A percentile compares a stretch with the other conserved stretches of the same genome.
Evolutionary conservation across 2,113 vertebrate genomes (phyloP).

Genomic region (Greenwoodochromis staneri): DNA sequence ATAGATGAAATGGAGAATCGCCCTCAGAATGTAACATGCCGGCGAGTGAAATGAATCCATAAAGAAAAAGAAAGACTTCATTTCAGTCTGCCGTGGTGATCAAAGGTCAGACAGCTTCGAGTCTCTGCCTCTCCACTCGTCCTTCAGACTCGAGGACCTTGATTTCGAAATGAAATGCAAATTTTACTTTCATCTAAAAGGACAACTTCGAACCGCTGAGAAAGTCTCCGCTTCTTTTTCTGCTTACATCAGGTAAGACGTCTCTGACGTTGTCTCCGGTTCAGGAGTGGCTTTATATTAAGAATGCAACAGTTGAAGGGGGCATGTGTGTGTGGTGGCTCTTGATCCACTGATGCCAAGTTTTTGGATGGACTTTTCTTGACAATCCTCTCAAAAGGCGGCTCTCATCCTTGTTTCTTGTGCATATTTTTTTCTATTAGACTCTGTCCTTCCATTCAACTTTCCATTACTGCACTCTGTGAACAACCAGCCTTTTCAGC

Average conservation of each 20-base stretch:
- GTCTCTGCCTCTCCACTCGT: not conserved
- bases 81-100: not conserved
- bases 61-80: not conserved
- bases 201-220: not conserved
- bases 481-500: not conserved
- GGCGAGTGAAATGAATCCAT: not conserved
- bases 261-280: not conserved
- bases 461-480: not conserved
- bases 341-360: not conserved
- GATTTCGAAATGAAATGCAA: not conserved
- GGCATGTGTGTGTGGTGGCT: not conserved
- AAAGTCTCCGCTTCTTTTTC: not conserved
- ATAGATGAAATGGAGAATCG: not conserved
- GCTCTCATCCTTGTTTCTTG: not conserved
- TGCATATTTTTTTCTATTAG: not conserved
- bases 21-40: not conserved
- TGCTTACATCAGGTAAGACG: not conserved
- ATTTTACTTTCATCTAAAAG: not conserved
- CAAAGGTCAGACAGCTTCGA: not conserved
- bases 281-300: not conserved
- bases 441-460: not conserved
- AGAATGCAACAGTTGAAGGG: not conserved
- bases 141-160: not conserved
- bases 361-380: not conserved
- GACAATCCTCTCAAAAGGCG: not conserved